Evolutionary conservation across 37 sponge, comb jelly and placozoan genomes (phyloP).

Genomic region (Theonella swinhoei): DNA sequence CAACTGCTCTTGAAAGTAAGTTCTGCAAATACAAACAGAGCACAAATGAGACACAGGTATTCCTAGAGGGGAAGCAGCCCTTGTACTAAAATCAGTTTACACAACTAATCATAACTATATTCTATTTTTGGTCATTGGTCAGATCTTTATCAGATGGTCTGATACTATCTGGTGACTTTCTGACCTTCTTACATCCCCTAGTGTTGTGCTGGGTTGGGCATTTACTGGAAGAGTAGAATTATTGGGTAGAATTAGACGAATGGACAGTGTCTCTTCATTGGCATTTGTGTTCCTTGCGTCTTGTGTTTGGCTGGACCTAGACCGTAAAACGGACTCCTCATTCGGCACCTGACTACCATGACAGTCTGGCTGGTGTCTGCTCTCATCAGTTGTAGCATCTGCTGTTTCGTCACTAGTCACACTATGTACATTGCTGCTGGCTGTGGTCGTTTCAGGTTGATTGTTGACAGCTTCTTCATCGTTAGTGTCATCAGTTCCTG

Average conservation of each 20-base stretch:
- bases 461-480: not conserved
- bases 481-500: not conserved
- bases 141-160: too few species aligned
- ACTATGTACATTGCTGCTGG: too few species aligned
- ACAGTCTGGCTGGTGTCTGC: too few species aligned
- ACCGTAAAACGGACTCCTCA: not conserved
- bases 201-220: constrained; percentile 13
- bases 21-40: constrained; percentile 3
- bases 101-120: too few species aligned
- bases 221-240: not conserved
- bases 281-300: not conserved
- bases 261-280: not conserved
- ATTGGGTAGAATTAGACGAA: constrained; percentile 29
- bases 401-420: too few species aligned
- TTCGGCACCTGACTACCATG: not conserved
- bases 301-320: not conserved
- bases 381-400: too few species aligned
- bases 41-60: too few species aligned
- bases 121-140: too few species aligned
- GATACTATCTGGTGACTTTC: too few species aligned
- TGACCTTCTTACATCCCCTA: constrained; percentile 47
- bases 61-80: too few species aligned
- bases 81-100: too few species aligned
- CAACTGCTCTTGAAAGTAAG: constrained; percentile 34
- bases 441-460: not conserved